Evolutionary conservation across 2,888 invertebrate genomes (phyloP).

Genomic region (Vannuccia rotundouncinata): DNA sequence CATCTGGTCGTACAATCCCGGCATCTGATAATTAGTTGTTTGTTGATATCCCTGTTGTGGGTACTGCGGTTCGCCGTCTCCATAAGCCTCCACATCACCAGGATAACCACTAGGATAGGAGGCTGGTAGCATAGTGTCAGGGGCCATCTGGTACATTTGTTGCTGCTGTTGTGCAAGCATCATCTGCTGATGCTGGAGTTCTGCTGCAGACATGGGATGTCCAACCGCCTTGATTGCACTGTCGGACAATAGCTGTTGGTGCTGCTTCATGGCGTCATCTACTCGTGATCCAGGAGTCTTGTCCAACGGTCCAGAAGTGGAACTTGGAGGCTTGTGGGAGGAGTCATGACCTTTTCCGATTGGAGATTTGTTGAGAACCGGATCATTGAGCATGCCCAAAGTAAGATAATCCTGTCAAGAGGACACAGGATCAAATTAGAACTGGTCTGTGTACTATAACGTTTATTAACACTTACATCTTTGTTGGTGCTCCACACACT

Average conservation of each 20-base stretch:
- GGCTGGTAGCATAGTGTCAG: neutral
- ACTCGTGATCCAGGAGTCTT: neutral
- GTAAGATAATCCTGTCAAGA: neutral
- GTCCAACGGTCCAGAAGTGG: neutral
- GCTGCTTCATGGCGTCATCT: neutral
- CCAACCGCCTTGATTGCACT: neutral
- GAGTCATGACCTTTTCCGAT: too few species aligned
- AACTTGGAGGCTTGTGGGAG: neutral
- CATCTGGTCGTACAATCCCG: too few species aligned
- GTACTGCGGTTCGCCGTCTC: too few species aligned
- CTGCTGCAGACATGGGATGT: neutral
- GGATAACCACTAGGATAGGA: neutral
- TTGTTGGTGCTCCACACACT: slow-evolving; percentile 11
- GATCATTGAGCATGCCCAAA: neutral
- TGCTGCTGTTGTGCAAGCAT: neutral
- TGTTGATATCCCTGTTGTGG: too few species aligned
- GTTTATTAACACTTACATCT: too few species aligned
- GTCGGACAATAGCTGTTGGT: neutral
- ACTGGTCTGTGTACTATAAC: too few species aligned
- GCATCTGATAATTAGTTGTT: too few species aligned
- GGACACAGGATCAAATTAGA: too few species aligned
- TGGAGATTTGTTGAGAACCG: neutral
- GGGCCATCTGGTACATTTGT: neutral
- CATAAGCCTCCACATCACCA: neutral
- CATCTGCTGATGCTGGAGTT: neutral